Evolutionary conservation across 2,113 vertebrate species (phyloP), one percentile per base, ranked within the genome.

Genomic region (Taxidea taxus): DNA sequence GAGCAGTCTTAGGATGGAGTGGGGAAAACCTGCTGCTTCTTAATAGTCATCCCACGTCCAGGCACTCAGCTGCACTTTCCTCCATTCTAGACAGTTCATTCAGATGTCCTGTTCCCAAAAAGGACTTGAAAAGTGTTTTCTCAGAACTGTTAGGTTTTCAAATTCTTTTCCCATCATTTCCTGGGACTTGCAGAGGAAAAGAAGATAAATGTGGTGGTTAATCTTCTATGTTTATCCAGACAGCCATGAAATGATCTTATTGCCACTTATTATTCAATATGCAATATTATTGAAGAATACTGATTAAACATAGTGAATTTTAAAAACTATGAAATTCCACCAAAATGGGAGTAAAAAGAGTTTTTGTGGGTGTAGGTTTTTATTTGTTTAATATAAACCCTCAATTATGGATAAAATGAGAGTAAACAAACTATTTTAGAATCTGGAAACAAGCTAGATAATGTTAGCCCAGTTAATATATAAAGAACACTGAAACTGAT

Each of bases 281-380:
- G 39, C 92, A 87, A 90, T 37, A 42, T 18, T 83, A 94, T 27
- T 78, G 23, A 94, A 68, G 54, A 39, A 37, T 58, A 75, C 58
- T 77, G 39, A 86, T 56, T 68, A 83, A 60, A 37, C 44, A 81
- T 0, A 82, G 13, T 3, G 3, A 75, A 39, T 77, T 68, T 0
- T 20, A 75, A 58, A 56, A 86, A 84, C 34, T 1, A 56, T 51
- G 37, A 77, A 94, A 82, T 16, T 21, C 39, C 37, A 72, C n/a
- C 34, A 37, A 87, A 87, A 82, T 42, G 42, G 34, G 78, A 86
- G 1, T 64, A 9, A 29, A 47, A 29, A 39, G 12, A 21, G 44
- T 29, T 94, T 54, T 44, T 54, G n/a, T 85, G 34, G 47, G 37
- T 39, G 12, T 75, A 21, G 54, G 37, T 56, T 20, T 51, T 47